These are phyloP conservation scores for Odontothrips loti DNA, from an alignment of 2,888 invertebrate species.

Conservation along the genomic window DNA sequence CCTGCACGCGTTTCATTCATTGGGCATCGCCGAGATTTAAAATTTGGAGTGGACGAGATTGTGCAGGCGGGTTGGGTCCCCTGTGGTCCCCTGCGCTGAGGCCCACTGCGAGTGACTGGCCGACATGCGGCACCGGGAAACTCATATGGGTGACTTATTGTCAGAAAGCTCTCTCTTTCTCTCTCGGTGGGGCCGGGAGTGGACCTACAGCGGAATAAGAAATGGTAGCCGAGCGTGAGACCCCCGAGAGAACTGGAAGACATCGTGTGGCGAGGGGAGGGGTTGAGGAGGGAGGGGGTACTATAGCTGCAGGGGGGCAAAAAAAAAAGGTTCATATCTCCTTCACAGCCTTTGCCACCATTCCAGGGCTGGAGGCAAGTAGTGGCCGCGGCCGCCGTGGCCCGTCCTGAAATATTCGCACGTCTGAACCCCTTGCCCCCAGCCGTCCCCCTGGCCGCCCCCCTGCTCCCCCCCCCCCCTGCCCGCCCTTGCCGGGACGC, in stretches of 20 bases:
- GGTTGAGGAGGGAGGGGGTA: background rate
- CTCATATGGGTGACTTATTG: too few species aligned
- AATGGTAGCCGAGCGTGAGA: background rate
- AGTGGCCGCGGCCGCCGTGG: background rate
- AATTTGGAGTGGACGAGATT: too few species aligned
- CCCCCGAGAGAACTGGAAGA: background rate
- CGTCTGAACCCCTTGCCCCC: background rate
- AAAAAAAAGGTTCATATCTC: background rate
- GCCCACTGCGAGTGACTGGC: too few species aligned
- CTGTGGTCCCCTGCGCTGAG: too few species aligned
- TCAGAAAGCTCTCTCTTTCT: too few species aligned
- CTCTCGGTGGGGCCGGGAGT: too few species aligned
- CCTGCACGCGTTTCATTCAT: too few species aligned
- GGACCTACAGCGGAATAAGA: background rate
- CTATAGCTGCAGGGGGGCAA: background rate
- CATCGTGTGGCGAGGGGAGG: background rate
- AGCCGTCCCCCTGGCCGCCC: background rate
- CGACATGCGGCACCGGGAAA: too few species aligned
- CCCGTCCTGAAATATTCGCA: slow-evolving; percentile 8
- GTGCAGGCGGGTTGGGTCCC: too few species aligned
- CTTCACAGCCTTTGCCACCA: background rate
- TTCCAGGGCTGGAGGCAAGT: background rate
- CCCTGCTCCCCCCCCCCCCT: background rate
- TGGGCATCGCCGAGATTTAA: too few species aligned
- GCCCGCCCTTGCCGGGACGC: too few species aligned